A percentile compares a stretch with the other conserved stretches of the same genome.
Conservation (phyloP, 1,140 invertebrate genomes). For the Caenorhabditis remanei region DNA sequence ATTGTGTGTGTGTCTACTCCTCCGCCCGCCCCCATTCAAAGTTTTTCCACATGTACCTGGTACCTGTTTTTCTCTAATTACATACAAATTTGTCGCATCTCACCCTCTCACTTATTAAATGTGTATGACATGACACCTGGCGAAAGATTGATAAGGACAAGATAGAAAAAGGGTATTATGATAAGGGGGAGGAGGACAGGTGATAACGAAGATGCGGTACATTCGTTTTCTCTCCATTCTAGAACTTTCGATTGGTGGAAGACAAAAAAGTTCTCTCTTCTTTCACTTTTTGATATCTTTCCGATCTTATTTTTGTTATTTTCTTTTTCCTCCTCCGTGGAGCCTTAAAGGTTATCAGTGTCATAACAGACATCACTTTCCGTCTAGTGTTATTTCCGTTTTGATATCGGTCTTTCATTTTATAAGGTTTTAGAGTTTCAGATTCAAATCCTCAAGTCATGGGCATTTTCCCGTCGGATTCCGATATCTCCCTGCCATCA, state of each 20-base stretch:
- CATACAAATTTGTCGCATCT: neutral
- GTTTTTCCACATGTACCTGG: slow-evolving; percentile 23
- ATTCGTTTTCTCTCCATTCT: neutral
- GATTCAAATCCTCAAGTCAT: neutral
- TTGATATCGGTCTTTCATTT: neutral
- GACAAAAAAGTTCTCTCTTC: neutral
- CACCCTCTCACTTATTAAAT: neutral
- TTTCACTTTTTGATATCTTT: neutral
- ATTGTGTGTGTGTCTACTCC: neutral
- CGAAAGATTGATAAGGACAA: neutral
- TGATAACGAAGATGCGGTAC: neutral
- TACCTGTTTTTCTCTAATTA: slow-evolving; percentile 37
- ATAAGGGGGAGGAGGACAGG: neutral
- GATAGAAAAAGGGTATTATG: slow-evolving; percentile 8
- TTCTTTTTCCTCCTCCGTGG: neutral
- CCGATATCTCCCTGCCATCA: neutral
- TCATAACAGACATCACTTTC: slow-evolving; percentile 4
- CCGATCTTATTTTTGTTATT: neutral
- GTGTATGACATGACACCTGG: no score
- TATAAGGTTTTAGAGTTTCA: neutral
- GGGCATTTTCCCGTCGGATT: slow-evolving; percentile 23
- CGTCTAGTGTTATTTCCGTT: neutral
- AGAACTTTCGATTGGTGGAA: slow-evolving; percentile 5
- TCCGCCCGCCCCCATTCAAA: neutral
- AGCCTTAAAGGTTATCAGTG: slow-evolving; percentile 7